phyloP scores from a whole-genome alignment of 2,113 vertebrate genomes.

The Agapornis roseicollis region DNA sequence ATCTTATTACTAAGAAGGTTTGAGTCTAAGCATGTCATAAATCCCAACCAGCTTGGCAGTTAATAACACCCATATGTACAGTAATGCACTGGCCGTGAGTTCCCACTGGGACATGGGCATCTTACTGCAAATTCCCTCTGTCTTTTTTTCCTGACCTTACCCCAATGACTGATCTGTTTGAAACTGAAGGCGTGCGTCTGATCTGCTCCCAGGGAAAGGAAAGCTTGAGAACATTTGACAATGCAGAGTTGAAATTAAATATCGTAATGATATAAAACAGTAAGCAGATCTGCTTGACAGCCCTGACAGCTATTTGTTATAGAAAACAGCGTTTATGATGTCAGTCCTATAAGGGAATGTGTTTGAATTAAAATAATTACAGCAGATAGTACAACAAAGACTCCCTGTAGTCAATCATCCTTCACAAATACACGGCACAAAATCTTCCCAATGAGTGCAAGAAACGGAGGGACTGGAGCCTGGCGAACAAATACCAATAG shows the following conservation, averaged over 20 bases:
- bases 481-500: slow-evolving; percentile 1
- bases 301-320: slow-evolving; percentile 76
- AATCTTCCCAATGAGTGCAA: slow-evolving; percentile 36
- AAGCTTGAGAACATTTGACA: slow-evolving; percentile 57
- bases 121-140: neutral
- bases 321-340: slow-evolving; percentile 77
- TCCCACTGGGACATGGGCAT: neutral
- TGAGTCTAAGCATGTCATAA: neutral
- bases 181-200: neutral
- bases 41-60: neutral
- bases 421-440: slow-evolving; percentile 42
- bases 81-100: neutral
- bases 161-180: neutral
- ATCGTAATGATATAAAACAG: slow-evolving; percentile 76
- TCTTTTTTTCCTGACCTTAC: neutral
- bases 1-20: slow-evolving; percentile 3
- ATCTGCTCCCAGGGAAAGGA: slow-evolving; percentile 39
- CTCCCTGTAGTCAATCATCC: slow-evolving; percentile 69
- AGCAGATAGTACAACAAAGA: slow-evolving; percentile 75
- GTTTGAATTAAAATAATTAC: slow-evolving; percentile 78
- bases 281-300: slow-evolving; percentile 76
- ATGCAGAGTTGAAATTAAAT: slow-evolving; percentile 72
- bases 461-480: neutral
- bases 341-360: slow-evolving; percentile 72
- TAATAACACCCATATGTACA: neutral